phyloP scores from a whole-genome alignment of 2,888 invertebrate species.

The Fissipunctia ypsillon region DNA sequence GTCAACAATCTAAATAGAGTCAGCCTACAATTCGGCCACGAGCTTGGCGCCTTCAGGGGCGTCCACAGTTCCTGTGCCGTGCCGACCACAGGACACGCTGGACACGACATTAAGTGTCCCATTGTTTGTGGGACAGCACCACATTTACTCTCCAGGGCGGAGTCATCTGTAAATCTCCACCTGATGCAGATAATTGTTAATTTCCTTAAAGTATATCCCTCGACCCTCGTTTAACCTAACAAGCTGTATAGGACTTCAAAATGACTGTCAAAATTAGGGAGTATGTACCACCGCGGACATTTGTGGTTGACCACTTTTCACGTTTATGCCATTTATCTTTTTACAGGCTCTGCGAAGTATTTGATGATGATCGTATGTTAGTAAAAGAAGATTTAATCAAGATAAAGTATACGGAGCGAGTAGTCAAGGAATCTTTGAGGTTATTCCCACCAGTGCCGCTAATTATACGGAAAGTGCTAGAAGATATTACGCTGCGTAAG shows the following conservation, averaged over 20 bases:
- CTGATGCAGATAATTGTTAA: not conserved
- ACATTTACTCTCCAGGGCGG: too few species aligned
- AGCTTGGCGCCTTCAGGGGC: too few species aligned
- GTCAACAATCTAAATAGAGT: too few species aligned
- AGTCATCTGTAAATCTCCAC: not conserved
- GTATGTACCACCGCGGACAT: too few species aligned
- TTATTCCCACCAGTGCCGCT: slow-evolving; percentile 86
- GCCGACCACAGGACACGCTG: too few species aligned
- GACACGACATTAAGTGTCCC: too few species aligned
- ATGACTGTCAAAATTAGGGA: not conserved
- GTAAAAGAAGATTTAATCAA: slow-evolving; percentile 81
- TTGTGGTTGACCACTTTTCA: too few species aligned
- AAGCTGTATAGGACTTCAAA: not conserved
- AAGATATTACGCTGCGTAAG: slow-evolving; percentile 84
- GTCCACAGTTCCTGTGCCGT: too few species aligned
- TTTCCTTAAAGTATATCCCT: not conserved
- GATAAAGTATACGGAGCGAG: slow-evolving; percentile 82
- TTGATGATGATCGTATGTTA: slow-evolving; percentile 80
- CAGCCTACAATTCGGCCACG: too few species aligned
- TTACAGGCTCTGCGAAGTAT: slow-evolving; percentile 78
- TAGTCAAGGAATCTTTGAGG: slow-evolving; percentile 83
- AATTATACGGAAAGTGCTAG: slow-evolving; percentile 82
- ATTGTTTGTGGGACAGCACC: too few species aligned
- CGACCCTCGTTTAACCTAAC: not conserved
- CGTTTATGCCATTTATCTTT: too few species aligned